Evolutionary conservation across 2,888 invertebrate species (phyloP).

Genomic region (Agonopterix alstromeriana): DNA sequence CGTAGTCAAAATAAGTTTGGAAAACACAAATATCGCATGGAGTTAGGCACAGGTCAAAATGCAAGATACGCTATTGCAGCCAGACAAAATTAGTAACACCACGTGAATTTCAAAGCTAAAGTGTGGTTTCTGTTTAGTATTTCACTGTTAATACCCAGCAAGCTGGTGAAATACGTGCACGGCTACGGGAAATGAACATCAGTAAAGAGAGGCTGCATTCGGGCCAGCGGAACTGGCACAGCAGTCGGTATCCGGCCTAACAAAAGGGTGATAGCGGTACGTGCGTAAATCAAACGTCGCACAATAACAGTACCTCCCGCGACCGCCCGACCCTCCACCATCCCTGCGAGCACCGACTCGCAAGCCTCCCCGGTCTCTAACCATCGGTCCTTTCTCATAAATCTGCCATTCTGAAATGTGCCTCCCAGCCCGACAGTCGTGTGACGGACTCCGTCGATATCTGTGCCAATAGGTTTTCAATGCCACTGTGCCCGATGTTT

Average conservation of each 20-base stretch:
- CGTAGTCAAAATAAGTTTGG: no score
- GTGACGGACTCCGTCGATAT: slow-evolving; percentile 49
- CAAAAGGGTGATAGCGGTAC: slow-evolving; percentile 75
- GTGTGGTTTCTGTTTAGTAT: no score
- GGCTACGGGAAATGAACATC: slow-evolving; percentile 20
- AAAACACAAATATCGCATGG: no score
- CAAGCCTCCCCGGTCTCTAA: slow-evolving; percentile 49
- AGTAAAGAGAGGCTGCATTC: slow-evolving; percentile 45
- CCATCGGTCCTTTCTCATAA: slow-evolving; percentile 61
- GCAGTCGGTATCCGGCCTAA: slow-evolving; percentile 68
- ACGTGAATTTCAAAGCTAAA: no score
- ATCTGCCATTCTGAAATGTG: slow-evolving; percentile 70
- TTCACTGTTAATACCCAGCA: no score
- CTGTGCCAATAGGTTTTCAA: slow-evolving; percentile 63
- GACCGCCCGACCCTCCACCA: slow-evolving; percentile 41
- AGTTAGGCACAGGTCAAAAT: no score
- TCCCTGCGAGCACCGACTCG: slow-evolving; percentile 43
- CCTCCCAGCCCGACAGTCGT: slow-evolving; percentile 42
- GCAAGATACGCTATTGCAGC: no score
- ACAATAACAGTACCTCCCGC: slow-evolving; percentile 70
- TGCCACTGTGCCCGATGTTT: slow-evolving; percentile 38
- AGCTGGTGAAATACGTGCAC: not conserved
- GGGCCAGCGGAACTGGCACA: slow-evolving; percentile 61
- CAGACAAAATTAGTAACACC: no score
- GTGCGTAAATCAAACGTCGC: slow-evolving; percentile 75